Percentiles rank a stretch among this genome's conserved stretches.
phyloP scores from a whole-genome alignment of 2,797 vertebrate species.

The Menidia menidia region DNA sequence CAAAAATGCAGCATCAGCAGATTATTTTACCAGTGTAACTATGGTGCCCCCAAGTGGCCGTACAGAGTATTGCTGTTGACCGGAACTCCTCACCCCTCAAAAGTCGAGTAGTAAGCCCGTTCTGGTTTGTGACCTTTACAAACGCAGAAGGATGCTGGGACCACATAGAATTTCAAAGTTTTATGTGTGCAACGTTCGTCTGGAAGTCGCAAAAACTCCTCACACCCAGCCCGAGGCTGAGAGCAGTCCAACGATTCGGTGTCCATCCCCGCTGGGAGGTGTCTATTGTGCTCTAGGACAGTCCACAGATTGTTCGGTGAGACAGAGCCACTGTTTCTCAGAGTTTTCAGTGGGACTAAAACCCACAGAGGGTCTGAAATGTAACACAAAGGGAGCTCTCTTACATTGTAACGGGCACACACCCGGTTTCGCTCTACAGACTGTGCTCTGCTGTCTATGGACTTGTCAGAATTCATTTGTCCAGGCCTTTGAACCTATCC shows the following conservation, averaged over 20 bases:
- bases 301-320: slow-evolving; percentile 61
- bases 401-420: slow-evolving; percentile 13
- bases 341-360: slow-evolving; percentile 38
- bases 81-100: accelerated
- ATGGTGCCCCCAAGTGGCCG: slow-evolving; percentile 12
- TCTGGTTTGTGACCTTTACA: neutral
- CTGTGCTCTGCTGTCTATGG: slow-evolving; percentile 7
- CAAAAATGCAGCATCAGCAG: neutral
- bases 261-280: slow-evolving; percentile 31
- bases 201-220: neutral
- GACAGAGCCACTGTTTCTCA: slow-evolving; percentile 55
- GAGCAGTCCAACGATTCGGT: slow-evolving; percentile 25
- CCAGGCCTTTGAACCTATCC: neutral
- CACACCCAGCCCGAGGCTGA: neutral
- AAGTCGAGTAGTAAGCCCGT: neutral
- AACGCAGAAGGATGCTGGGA: neutral
- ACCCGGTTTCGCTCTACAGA: neutral
- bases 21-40: accelerated
- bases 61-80: accelerated
- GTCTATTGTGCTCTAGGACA: slow-evolving; percentile 61
- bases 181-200: neutral
- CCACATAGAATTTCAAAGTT: neutral
- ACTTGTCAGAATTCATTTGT: neutral
- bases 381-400: slow-evolving; percentile 29
- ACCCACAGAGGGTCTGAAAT: slow-evolving; percentile 47